Percentiles rank a stretch among this genome's conserved stretches.
These are phyloP conservation scores for Forbesichthys papilliferus DNA, from an alignment of 2,113 vertebrate genomes.

Conservation along the genomic window DNA sequence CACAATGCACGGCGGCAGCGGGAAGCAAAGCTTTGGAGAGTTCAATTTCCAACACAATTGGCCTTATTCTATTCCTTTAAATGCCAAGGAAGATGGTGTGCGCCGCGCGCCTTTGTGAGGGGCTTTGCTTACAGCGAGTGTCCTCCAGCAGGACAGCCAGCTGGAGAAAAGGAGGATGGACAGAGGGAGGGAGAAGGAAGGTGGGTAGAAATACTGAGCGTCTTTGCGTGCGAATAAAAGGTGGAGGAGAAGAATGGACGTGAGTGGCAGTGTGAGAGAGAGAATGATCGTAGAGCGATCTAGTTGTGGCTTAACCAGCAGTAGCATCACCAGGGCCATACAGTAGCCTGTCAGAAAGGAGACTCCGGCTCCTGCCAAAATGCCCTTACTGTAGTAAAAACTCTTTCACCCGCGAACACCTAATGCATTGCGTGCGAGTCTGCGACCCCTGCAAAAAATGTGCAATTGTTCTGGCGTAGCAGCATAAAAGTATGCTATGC, in stretches of 20 bases:
- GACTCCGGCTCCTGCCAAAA: too few relatives aligned
- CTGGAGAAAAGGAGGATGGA: conserved; percentile 50
- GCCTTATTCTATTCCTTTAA: conserved; percentile 77
- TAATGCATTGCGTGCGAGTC: too few relatives aligned
- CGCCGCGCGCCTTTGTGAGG: conserved; percentile 70
- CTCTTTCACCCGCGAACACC: too few relatives aligned
- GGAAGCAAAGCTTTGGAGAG: conserved; percentile 77
- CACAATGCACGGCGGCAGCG: conserved; percentile 75
- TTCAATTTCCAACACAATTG: conserved; percentile 83
- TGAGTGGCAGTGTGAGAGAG: conserved; percentile 36
- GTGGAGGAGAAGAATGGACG: conserved; percentile 48
- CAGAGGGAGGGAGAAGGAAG: conserved; percentile 39
- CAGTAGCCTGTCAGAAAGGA: conserved; percentile 20
- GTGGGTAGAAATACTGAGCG: conserved; percentile 60
- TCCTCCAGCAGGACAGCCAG: conserved; percentile 67
- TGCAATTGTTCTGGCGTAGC: too few relatives aligned
- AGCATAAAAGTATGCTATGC: too few relatives aligned
- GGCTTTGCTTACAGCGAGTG: conserved; percentile 72
- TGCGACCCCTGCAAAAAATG: too few relatives aligned
- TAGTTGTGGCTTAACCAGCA: not conserved
- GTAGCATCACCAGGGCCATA: conserved; percentile 19
- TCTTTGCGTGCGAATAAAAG: conserved; percentile 51
- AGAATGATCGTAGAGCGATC: not conserved
- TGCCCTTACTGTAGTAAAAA: too few relatives aligned
- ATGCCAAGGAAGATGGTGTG: conserved; percentile 76